A percentile compares a stretch with the other conserved stretches of the same genome.
Conservation (phyloP, 2,888 invertebrate genomes). For the Notodonta ziczac region DNA sequence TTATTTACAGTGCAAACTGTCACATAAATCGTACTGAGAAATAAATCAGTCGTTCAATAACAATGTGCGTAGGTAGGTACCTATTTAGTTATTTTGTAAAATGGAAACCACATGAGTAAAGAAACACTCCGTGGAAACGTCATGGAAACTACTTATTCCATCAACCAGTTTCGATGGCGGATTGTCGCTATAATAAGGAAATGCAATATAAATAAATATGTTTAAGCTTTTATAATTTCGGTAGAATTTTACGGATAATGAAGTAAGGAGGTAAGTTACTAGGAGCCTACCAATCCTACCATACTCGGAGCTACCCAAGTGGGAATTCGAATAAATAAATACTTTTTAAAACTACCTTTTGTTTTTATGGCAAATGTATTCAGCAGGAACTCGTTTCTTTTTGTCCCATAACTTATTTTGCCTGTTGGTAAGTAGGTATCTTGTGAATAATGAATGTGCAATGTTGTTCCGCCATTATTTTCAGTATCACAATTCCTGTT, state of each 20-base stretch:
- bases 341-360: background rate
- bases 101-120: background rate
- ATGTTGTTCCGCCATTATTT: background rate
- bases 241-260: too few relatives aligned
- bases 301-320: too few relatives aligned
- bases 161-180: background rate
- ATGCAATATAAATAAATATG: too few relatives aligned
- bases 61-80: background rate
- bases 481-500: background rate
- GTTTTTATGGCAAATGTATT: conserved; percentile 33
- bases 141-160: background rate
- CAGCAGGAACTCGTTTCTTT: conserved; percentile 22
- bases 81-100: background rate
- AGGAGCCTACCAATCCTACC: too few relatives aligned
- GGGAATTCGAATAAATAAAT: too few relatives aligned
- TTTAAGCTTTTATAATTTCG: too few relatives aligned
- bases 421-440: background rate
- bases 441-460: conserved; percentile 2
- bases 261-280: too few relatives aligned
- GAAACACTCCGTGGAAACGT: too few relatives aligned
- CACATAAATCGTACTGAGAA: background rate
- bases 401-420: conserved; percentile 8
- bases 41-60: conserved; percentile 1
- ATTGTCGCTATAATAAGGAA: too few relatives aligned
- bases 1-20: background rate